Percentiles rank a stretch among this genome's conserved stretches.
These are phyloP conservation scores for Ectropis grisescens DNA, from an alignment of 1,140 invertebrate species.

Conservation along the genomic window DNA sequence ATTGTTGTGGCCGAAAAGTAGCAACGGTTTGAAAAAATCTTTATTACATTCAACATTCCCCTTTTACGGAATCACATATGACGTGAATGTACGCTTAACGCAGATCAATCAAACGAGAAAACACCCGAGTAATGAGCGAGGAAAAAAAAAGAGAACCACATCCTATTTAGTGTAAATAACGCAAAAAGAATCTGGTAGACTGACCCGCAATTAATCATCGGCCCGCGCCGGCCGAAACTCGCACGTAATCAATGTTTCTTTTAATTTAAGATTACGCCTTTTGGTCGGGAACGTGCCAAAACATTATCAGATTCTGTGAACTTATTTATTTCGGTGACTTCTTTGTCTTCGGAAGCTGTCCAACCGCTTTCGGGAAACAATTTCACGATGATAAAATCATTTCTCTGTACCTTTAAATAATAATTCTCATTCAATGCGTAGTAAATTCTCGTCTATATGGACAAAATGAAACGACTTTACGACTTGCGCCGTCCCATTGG, in stretches of 20 bases:
- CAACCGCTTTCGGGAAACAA: no score
- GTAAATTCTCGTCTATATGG: no score
- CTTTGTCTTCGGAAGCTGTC: no score
- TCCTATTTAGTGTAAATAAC: constrained; percentile 45
- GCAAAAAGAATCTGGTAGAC: constrained; percentile 34
- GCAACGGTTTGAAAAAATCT: no score
- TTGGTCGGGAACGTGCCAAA: not conserved
- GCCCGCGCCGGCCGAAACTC: constrained; percentile 22
- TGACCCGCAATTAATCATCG: constrained; percentile 32
- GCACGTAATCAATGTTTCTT: constrained; percentile 32
- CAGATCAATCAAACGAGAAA: constrained; percentile 44
- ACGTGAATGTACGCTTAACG: constrained; percentile 2
- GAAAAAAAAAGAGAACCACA: constrained; percentile 34
- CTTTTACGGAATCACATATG: no score
- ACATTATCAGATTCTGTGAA: constrained; percentile 2
- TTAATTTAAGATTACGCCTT: constrained; percentile 18
- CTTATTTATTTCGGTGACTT: no score
- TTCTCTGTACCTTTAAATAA: no score
- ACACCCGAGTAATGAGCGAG: constrained; percentile 37
- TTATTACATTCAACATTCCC: no score
- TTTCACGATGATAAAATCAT: no score
- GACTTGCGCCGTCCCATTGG: not conserved
- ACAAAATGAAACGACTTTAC: no score
- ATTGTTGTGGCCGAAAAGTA: no score
- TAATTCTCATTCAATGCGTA: no score